Evolutionary conservation across 2,113 vertebrate genomes (phyloP).

Genomic region (Sprattus sprattus): DNA sequence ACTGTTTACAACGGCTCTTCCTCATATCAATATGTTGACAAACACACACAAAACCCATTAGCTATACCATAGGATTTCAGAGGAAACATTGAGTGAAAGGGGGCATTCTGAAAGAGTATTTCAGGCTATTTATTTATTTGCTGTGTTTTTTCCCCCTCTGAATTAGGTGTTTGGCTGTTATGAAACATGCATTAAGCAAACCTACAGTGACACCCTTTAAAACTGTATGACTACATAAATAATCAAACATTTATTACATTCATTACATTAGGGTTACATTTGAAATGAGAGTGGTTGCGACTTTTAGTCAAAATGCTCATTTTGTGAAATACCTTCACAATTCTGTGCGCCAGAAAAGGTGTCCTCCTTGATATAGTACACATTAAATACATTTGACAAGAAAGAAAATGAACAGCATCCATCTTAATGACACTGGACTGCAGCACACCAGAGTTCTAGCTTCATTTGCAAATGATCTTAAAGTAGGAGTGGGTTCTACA

Average conservation of each 20-base stretch:
- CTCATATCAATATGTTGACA: not conserved
- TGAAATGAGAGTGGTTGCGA: not conserved
- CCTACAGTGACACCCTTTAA: not conserved
- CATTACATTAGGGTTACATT: not conserved
- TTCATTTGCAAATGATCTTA: conserved; percentile 65
- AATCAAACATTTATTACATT: not conserved
- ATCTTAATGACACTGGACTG: conserved; percentile 68
- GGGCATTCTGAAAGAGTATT: not conserved
- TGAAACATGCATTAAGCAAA: not conserved
- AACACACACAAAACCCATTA: not conserved
- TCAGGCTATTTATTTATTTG: not conserved
- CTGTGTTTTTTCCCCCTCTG: not conserved
- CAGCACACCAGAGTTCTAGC: conserved; percentile 61
- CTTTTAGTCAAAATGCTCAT: not conserved
- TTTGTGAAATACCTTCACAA: not conserved
- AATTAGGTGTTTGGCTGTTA: not conserved
- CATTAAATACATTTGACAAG: conserved; percentile 70
- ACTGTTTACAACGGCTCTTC: not conserved
- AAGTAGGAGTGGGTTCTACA: conserved; percentile 25
- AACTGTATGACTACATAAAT: not conserved
- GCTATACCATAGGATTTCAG: not conserved
- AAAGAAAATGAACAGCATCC: conserved; percentile 71
- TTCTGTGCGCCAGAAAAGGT: conserved; percentile 45
- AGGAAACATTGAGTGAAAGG: not conserved
- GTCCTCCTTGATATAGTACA: conserved; percentile 62